A percentile compares a stretch with the other conserved stretches of the same genome.
These are phyloP conservation scores for Mesaphorura yosii DNA, from an alignment of 1,140 invertebrate genomes.

Conservation along the genomic window DNA sequence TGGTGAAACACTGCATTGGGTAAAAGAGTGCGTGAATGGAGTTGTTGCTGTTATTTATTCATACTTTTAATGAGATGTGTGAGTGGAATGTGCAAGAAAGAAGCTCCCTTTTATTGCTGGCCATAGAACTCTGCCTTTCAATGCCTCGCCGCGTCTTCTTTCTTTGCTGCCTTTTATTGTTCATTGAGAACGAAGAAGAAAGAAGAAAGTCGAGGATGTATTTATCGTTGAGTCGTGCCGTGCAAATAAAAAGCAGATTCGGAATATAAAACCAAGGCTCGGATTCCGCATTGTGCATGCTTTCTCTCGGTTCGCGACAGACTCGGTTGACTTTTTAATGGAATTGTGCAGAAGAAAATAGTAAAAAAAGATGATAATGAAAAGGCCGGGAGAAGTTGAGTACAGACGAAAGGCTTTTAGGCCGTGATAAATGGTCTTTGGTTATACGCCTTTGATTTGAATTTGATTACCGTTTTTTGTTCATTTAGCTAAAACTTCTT, in stretches of 20 bases:
- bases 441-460: conserved; percentile 31
- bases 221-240: no score
- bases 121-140: neutral
- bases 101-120: no score
- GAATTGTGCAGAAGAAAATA: conserved; percentile 1
- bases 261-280: no score
- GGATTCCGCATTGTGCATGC: no score
- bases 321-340: conserved; percentile 7
- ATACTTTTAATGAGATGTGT: conserved; percentile 31
- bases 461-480: conserved; percentile 32
- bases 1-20: no score
- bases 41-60: conserved; percentile 22
- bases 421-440: conserved; percentile 28
- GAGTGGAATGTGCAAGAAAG: conserved; percentile 18
- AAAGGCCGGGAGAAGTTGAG: neutral
- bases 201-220: conserved; percentile 2
- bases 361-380: neutral
- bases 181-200: neutral
- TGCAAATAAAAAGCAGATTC: no score
- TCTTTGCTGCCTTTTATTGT: neutral
- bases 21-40: no score
- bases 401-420: neutral
- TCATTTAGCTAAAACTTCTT: conserved; percentile 31
- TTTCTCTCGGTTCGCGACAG: no score
- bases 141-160: neutral